Conservation (phyloP, 2,888 invertebrate genomes). For the Andrena dorsata region DNA sequence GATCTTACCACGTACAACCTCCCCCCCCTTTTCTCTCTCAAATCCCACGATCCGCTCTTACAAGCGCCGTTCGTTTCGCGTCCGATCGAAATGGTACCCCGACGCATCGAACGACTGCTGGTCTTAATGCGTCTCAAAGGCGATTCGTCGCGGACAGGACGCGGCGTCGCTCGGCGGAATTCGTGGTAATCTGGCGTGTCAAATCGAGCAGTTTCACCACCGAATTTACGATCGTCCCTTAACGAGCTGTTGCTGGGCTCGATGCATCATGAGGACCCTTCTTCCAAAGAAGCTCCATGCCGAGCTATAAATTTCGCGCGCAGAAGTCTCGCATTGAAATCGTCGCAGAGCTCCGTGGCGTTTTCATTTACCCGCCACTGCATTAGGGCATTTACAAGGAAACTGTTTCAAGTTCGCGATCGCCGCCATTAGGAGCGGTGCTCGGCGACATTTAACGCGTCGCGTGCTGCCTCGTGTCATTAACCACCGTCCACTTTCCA, state of each 20-base stretch:
- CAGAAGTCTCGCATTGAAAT: slow-evolving; percentile 13
- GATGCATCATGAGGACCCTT: neutral
- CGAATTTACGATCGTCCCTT: slow-evolving; percentile 55
- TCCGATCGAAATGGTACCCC: slow-evolving; percentile 33
- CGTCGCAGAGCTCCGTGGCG: neutral
- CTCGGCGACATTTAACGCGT: slow-evolving; percentile 29
- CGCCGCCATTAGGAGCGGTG: slow-evolving; percentile 8
- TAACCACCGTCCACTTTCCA: slow-evolving; percentile 37
- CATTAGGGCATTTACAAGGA: slow-evolving; percentile 54
- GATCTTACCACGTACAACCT: neutral
- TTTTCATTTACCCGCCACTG: slow-evolving; percentile 1
- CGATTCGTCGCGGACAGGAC: slow-evolving; percentile 62
- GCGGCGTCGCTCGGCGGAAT: slow-evolving; percentile 15
- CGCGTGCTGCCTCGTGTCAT: slow-evolving; percentile 61
- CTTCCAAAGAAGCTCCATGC: neutral
- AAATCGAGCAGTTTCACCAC: slow-evolving; percentile 22
- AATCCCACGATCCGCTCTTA: neutral
- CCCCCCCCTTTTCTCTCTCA: neutral
- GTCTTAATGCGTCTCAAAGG: slow-evolving; percentile 50
- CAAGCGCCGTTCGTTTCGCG: slow-evolving; percentile 7
- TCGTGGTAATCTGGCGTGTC: slow-evolving; percentile 37
- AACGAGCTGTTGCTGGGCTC: slow-evolving; percentile 26
- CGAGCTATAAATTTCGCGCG: slow-evolving; percentile 26
- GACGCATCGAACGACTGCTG: slow-evolving; percentile 14
- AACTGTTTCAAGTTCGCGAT: slow-evolving; percentile 45